Base-by-base conservation (phyloP, 2,888 invertebrate species). In the Boloria selene region DNA sequence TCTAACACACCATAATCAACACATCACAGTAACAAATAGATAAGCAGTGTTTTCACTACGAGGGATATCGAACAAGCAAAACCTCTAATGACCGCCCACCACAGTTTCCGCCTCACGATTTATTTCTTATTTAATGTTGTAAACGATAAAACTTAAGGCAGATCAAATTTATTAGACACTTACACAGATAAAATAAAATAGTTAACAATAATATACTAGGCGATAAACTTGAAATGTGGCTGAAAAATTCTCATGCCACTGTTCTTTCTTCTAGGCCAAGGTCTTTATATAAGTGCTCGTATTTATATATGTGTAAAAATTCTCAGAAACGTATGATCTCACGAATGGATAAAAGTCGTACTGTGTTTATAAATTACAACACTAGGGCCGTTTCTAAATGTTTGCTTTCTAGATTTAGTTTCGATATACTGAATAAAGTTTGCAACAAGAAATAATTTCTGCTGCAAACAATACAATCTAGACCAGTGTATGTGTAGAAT, bases 101-200 rank as follows among this genome's bases (percentile, higher is more conserved):
- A 44, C 44, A 58, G 22, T 45, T 55, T 63, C 56, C 50, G 47
- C 51, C 17, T 31, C 14, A 56, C 44, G 62, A 68, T 72, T 73
- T 71, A 73, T 66, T 62, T 62, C 61, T 64, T 70, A 65, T 71
- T 72, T 73, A 69, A 72, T 67, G 70, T 68, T 62, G 44, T 38
- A 42, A 65, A 55, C 65, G 55, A 72, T 69, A 70, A 71, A 70
- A 70, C 51, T 65, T 63, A 68, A 62, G 65, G 54, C 58, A 63
- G 56, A 67, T 65, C 56, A 38, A 70, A 71, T 68, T 70, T 68
- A 68, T 70, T 68, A 58, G 66, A 70, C 67, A 59, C 58, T 49
- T 51, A 52, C 44, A 61, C 53, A 52, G 59, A 68, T 64, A 60
- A 64, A 65, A 50, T 64, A 60, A 68, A 67, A 67, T 61, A 47